Evolutionary conservation across 1,140 invertebrate species (phyloP).

Genomic region (Nasonia longicornis): DNA sequence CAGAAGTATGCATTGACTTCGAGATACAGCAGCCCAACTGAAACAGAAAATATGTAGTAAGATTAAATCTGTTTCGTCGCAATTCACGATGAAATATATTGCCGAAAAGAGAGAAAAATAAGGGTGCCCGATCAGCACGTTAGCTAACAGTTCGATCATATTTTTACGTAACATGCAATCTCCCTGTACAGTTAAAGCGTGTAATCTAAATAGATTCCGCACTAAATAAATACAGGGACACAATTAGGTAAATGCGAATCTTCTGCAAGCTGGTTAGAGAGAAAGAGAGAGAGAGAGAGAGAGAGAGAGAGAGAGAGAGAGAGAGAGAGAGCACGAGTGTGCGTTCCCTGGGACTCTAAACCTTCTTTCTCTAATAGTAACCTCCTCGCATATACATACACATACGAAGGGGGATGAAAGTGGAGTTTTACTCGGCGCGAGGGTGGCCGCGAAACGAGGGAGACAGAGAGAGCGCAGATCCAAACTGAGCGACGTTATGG

Average conservation of each 20-base stretch:
- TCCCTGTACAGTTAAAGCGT: slow-evolving; percentile 43
- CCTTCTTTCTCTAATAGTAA: slow-evolving; percentile 17
- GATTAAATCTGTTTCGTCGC: slow-evolving; percentile 6
- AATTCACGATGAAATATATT: slow-evolving; percentile 19
- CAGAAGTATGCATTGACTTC: slow-evolving; percentile 74
- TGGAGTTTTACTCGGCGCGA: slow-evolving; percentile 36
- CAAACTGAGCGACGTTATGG: slow-evolving; percentile 58
- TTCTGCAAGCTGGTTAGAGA: slow-evolving; percentile 58
- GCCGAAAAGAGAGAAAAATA: background rate
- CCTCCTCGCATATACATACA: slow-evolving; percentile 17
- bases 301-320: background rate
- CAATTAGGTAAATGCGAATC: slow-evolving; percentile 68
- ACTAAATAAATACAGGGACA: slow-evolving; percentile 66
- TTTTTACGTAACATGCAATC: slow-evolving; percentile 28
- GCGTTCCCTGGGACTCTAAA: slow-evolving; percentile 51
- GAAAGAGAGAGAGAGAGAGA: slow-evolving; percentile 31
- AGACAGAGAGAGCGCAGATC: slow-evolving; percentile 41
- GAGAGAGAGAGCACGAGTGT: slow-evolving; percentile 28
- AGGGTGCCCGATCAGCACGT: background rate
- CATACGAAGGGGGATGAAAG: slow-evolving; percentile 41
- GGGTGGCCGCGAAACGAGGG: slow-evolving; percentile 43
- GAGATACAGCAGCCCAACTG: slow-evolving; percentile 72
- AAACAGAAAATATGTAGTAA: slow-evolving; percentile 56
- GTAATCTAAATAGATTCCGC: slow-evolving; percentile 62
- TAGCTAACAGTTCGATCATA: slow-evolving; percentile 23